Evolutionary conservation across 2,113 vertebrate genomes (phyloP).

Genomic region (Pachycephala philippinensis): DNA sequence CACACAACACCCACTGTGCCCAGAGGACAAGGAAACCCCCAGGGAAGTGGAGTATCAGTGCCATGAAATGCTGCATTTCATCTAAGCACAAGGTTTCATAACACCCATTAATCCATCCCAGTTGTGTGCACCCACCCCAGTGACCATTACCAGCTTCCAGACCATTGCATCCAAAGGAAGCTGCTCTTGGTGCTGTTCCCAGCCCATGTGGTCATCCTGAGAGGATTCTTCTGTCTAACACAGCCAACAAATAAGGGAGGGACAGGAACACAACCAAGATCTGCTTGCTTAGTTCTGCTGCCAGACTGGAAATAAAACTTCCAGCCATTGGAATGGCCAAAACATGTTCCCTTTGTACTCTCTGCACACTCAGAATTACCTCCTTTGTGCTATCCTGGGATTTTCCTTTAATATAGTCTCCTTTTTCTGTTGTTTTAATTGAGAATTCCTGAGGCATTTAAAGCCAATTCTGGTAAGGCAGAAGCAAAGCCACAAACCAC

Average conservation of each 20-base stretch:
- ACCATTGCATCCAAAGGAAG: neutral
- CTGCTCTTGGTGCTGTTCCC: neutral
- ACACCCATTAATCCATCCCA: neutral
- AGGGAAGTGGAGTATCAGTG: neutral
- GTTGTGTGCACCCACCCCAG: neutral
- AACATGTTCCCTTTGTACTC: neutral
- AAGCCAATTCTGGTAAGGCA: neutral
- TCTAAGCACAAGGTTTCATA: neutral
- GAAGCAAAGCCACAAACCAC: neutral
- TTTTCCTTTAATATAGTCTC: neutral
- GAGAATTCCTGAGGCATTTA: neutral
- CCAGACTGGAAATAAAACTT: conserved; percentile 4
- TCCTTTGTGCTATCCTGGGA: neutral
- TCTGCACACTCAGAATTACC: neutral
- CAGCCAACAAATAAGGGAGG: neutral
- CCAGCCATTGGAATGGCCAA: neutral
- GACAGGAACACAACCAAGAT: neutral
- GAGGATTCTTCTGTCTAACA: neutral
- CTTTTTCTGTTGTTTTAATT: neutral
- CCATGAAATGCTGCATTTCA: neutral
- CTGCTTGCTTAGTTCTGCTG: neutral
- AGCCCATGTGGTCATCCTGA: neutral
- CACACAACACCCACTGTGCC: neutral
- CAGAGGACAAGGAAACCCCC: neutral
- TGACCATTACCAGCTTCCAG: neutral